Percentiles rank a stretch among this genome's conserved stretches.
Evolutionary conservation across 2,113 vertebrate genomes (phyloP).

Genomic region (Naja naja): DNA sequence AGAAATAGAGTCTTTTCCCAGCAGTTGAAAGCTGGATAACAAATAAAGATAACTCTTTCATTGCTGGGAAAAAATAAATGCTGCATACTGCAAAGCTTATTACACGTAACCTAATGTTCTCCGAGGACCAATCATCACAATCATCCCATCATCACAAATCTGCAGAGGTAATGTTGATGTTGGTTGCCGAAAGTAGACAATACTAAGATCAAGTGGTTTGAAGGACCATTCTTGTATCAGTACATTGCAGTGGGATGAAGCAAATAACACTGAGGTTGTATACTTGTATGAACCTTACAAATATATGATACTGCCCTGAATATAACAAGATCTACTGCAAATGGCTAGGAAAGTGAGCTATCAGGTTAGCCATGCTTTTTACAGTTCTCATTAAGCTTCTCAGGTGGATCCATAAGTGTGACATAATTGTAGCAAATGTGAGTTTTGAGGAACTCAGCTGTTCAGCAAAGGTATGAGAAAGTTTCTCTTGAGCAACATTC

Average conservation of each 20-base stretch:
- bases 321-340: not conserved
- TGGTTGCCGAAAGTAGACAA: not conserved
- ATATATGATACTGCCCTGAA: not conserved
- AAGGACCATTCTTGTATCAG: not conserved
- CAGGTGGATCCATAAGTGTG: not conserved
- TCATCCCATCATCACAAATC: not conserved
- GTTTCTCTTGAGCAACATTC: not conserved
- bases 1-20: not conserved
- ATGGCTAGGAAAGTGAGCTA: not conserved
- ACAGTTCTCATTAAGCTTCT: not conserved
- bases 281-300: not conserved
- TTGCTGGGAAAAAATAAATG: not conserved
- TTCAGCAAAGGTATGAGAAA: not conserved
- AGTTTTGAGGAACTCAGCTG: not conserved
- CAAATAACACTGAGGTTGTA: not conserved
- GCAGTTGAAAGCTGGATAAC: not conserved
- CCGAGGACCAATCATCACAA: not conserved
- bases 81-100: not conserved
- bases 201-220: not conserved
- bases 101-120: not conserved
- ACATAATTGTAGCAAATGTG: not conserved
- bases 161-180: not conserved
- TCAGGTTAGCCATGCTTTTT: not conserved
- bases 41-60: not conserved
- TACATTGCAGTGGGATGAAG: not conserved